phyloP scores from a whole-genome alignment of 2,113 vertebrate genomes.

The Petroica traversi region DNA sequence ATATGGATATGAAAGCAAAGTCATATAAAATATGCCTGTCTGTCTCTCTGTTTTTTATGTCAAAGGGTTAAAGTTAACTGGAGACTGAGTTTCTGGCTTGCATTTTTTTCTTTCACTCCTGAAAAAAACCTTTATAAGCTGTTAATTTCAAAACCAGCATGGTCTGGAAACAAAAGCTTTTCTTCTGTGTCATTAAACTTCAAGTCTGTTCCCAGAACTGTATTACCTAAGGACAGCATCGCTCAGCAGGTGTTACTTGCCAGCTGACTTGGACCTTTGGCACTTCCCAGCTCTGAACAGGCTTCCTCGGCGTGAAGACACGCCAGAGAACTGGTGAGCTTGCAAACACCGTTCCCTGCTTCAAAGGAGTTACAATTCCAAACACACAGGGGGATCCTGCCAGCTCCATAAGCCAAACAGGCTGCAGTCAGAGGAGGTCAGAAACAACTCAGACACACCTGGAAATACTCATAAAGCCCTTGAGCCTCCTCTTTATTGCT shows the following conservation, averaged over 20 bases:
- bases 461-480: not conserved
- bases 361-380: not conserved
- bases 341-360: not conserved
- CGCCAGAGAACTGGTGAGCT: not conserved
- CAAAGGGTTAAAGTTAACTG: not conserved
- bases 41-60: too few species aligned
- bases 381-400: not conserved
- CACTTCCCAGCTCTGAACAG: not conserved
- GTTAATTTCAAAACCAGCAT: not conserved
- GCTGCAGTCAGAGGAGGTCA: not conserved
- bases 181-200: not conserved
- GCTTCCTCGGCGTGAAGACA: accelerated
- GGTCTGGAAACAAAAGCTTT: not conserved
- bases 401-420: not conserved
- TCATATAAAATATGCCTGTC: not conserved
- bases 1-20: not conserved
- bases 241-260: not conserved
- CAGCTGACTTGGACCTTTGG: not conserved
- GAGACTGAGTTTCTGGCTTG: not conserved
- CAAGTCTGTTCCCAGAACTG: not conserved
- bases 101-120: not conserved
- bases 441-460: not conserved
- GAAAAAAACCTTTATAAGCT: not conserved
- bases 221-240: not conserved
- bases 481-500: not conserved